Conservation (phyloP, 1,140 invertebrate species). For the Drosophila lini region DNA sequence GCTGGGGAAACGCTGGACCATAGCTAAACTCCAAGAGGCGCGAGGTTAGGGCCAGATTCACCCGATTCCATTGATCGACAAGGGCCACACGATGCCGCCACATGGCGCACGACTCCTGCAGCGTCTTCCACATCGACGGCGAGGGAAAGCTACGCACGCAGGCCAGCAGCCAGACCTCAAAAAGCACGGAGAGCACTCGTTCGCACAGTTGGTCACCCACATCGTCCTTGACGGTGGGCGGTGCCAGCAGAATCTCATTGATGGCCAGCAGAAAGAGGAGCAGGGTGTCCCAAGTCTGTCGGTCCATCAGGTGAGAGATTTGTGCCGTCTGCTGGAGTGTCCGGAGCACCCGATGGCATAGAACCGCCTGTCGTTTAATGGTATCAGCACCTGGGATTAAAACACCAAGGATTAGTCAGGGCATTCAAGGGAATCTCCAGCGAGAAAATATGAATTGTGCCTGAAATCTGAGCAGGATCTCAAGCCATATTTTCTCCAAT, state of each 20-base stretch:
- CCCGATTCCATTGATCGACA: constrained; percentile 97
- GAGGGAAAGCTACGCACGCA: constrained; percentile 95
- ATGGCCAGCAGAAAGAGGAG: constrained; percentile 96
- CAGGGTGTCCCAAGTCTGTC: constrained; percentile 96
- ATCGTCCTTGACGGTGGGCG: constrained; percentile 96
- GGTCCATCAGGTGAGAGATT: constrained; percentile 90
- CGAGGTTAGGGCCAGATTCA: constrained; percentile 95
- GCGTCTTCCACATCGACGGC: constrained; percentile 97
- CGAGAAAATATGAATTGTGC: background rate
- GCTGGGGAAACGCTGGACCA: constrained; percentile 93
- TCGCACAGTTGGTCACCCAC: constrained; percentile 98
- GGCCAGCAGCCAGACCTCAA: constrained; percentile 97
- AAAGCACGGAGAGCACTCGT: constrained; percentile 95
- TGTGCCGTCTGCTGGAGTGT: constrained; percentile 95
- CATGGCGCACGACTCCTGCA: constrained; percentile 95
- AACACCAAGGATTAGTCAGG: background rate
- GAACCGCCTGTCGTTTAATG: constrained; percentile 96
- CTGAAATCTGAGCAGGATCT: background rate
- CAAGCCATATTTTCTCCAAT: background rate
- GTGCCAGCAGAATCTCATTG: constrained; percentile 95
- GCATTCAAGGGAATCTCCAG: no score
- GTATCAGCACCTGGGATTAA: constrained; percentile 89
- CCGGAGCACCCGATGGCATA: constrained; percentile 97
- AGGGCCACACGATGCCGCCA: constrained; percentile 97
- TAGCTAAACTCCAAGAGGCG: constrained; percentile 94